Evolutionary conservation across 2,797 vertebrate genomes (phyloP), one percentile per base, ranked within the genome.

Genomic region (Picus viridis): DNA sequence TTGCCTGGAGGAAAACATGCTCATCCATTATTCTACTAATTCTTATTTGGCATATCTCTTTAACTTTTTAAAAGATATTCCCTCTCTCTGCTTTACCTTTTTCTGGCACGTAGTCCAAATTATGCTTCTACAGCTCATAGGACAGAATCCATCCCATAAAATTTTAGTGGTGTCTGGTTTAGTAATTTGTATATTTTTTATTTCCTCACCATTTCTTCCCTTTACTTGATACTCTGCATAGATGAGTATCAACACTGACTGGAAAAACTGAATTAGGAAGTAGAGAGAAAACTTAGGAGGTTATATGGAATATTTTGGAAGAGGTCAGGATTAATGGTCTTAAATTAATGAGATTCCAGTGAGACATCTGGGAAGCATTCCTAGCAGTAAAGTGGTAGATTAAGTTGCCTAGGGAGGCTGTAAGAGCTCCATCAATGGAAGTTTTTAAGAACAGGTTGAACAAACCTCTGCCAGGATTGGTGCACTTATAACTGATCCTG

Each of bases 371-470:
- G 70, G 88, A 92, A 93, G 67, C 12, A 59, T 70, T 91, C 83
- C 59, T 78, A 67, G 32, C 45, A 36, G 17, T 88, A 39, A 88
- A 93, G 59, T 78, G 73, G 73, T 86, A 86, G 83, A 83, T 39
- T 91, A 74, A 78, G 83, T 83, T 83, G 63, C 59, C 80, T 79
- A 71, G 39, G 61, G 71, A 96, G 43, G 39, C 43, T 0, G 3
- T 72, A 86, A 91, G 61, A 90, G n/a, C 26, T 84, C 63, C 39
- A 63, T 78, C 71, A 63, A 43, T 32, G 67, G 67, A 94, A 91
- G 56, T 56, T 94, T 93, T 88, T 69, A 95, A 81, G 70, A 81
- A 83, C 26, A 90, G 36, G 47, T 89, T 92, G 88, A 83, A 61
- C 71, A 86, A 94, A 88, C 53, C 34, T 90, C 67, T 75, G 59